phyloP scores from a whole-genome alignment of 2,797 vertebrate genomes.

The Coregonus sp. region DNA sequence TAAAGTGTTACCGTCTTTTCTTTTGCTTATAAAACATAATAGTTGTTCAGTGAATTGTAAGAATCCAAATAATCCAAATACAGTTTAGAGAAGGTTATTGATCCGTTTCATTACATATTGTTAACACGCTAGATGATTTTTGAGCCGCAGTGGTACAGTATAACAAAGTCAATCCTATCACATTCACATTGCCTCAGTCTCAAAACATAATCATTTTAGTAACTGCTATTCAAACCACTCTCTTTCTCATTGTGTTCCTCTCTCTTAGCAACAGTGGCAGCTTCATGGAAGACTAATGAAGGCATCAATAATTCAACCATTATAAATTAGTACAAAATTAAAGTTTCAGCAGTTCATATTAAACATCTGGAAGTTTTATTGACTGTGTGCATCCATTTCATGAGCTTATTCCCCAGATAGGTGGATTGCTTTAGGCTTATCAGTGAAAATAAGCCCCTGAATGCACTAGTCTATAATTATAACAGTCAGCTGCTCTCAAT shows the following conservation, averaged over 20 bases:
- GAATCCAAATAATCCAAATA: too few relatives aligned
- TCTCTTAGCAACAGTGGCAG: constrained; percentile 15
- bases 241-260: constrained; percentile 14
- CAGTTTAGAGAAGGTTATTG: neutral
- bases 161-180: neutral
- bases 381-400: constrained; percentile 16
- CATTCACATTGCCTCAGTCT: neutral
- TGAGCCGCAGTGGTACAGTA: neutral
- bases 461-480: neutral
- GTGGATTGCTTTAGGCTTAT: constrained; percentile 10
- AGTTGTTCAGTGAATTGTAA: neutral
- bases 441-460: constrained; percentile 19
- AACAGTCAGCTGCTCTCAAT: constrained; percentile 17
- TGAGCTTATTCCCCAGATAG: constrained; percentile 7
- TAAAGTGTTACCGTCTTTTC: too few relatives aligned
- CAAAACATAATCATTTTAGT: neutral
- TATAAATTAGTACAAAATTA: constrained; percentile 48
- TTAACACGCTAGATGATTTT: neutral
- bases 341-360: constrained; percentile 47
- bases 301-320: constrained; percentile 52
- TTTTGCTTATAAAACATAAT: neutral
- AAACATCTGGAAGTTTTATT: constrained; percentile 46
- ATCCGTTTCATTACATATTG: neutral
- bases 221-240: neutral
- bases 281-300: constrained; percentile 25